These are phyloP conservation scores for Lycorma delicatula DNA, from an alignment of 1,140 invertebrate genomes.

Conservation along the genomic window DNA sequence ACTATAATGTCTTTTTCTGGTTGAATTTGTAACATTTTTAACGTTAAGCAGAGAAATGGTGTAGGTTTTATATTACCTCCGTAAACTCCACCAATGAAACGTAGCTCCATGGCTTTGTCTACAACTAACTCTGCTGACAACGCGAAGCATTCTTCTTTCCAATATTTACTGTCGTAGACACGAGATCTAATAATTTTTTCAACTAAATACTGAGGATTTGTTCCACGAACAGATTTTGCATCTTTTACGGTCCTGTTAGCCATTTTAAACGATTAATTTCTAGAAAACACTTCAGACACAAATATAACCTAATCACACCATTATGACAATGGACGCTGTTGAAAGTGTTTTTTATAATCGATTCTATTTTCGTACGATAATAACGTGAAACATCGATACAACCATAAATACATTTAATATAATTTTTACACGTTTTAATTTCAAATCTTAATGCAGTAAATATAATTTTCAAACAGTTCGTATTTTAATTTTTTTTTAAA, in stretches of 20 bases:
- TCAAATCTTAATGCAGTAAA: too few relatives aligned
- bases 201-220: conserved; percentile 98
- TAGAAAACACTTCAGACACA: too few relatives aligned
- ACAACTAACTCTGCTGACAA: conserved; percentile 94
- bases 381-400: too few relatives aligned
- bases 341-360: too few relatives aligned
- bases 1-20: conserved; percentile 99
- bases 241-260: conserved; percentile 99
- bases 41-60: conserved; percentile 90
- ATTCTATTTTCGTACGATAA: too few relatives aligned
- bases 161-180: conserved; percentile 98
- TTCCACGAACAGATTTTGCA: conserved; percentile 93
- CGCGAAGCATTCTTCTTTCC: conserved; percentile 99
- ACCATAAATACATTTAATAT: too few relatives aligned
- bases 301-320: too few relatives aligned
- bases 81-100: conserved; percentile 83
- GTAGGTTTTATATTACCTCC: conserved; percentile 97
- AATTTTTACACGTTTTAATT: too few relatives aligned
- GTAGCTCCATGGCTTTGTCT: conserved; percentile 96
- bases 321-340: too few relatives aligned
- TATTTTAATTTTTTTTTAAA: too few relatives aligned
- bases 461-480: too few relatives aligned
- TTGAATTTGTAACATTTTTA: conserved; percentile 99
- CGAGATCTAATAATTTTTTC: conserved; percentile 98
- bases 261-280: too few relatives aligned